A percentile compares a stretch with the other conserved stretches of the same genome.
phyloP scores from a whole-genome alignment of 2,888 invertebrate genomes.

The Andrena bucephala region DNA sequence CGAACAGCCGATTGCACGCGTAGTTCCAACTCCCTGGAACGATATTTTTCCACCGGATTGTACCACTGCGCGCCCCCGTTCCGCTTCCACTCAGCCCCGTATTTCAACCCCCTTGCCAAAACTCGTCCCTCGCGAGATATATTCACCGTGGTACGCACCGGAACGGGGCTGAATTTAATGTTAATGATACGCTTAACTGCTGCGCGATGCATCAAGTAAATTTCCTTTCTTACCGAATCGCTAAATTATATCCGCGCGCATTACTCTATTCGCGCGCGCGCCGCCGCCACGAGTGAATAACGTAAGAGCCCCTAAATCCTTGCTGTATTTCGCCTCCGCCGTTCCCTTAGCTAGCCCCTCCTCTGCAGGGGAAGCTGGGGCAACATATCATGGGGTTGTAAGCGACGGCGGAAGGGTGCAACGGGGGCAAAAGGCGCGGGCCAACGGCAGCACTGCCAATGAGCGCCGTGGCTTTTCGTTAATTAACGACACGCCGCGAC shows the following conservation, averaged over 20 bases:
- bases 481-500: constrained; percentile 57
- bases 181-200: constrained; percentile 60
- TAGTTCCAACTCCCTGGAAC: too few species aligned
- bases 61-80: constrained; percentile 6
- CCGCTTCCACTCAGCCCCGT: neutral
- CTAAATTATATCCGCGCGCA: constrained; percentile 58
- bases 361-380: constrained; percentile 2
- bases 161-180: constrained; percentile 54
- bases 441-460: constrained; percentile 40
- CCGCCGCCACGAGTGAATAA: constrained; percentile 50
- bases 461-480: constrained; percentile 59
- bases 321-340: constrained; percentile 48
- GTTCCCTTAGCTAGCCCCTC: constrained; percentile 15
- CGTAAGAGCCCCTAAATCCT: constrained; percentile 62
- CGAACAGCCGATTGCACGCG: too few species aligned
- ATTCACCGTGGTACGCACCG: constrained; percentile 47
- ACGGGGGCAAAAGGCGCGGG: neutral
- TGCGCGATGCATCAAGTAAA: constrained; percentile 61
- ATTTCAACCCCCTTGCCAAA: constrained; percentile 37
- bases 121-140: constrained; percentile 30
- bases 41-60: neutral
- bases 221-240: constrained; percentile 62
- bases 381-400: constrained; percentile 60
- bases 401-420: constrained; percentile 9
- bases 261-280: constrained; percentile 50